Conservation (phyloP, 2,888 invertebrate genomes). For the Chrysodeixis includens region DNA sequence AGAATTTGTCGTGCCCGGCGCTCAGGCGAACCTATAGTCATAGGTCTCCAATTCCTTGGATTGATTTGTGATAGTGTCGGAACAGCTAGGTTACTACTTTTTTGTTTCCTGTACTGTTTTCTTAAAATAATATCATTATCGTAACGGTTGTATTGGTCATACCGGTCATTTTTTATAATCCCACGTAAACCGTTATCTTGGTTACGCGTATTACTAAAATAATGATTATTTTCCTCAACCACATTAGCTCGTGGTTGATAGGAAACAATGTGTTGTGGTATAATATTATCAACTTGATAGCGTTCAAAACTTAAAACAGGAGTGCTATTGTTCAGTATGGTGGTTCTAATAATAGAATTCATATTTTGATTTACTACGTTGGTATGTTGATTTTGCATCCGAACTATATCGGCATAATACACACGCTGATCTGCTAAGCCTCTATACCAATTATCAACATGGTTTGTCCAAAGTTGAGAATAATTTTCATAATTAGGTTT, state of each 20-base stretch:
- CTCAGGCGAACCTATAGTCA: constrained; percentile 71
- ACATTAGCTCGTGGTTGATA: constrained; percentile 9
- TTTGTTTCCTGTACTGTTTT: constrained; percentile 63
- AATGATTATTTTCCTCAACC: constrained; percentile 25
- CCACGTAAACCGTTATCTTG: constrained; percentile 36
- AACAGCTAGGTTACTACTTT: constrained; percentile 65
- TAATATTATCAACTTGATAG: constrained; percentile 6
- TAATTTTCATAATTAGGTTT: constrained; percentile 14
- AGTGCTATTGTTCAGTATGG: constrained; percentile 3
- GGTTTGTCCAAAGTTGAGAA: constrained; percentile 41
- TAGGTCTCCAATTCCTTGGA: constrained; percentile 75
- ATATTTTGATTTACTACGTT: constrained; percentile 14
- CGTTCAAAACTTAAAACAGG: constrained; percentile 9
- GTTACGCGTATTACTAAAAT: constrained; percentile 12
- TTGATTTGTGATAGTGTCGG: constrained; percentile 66
- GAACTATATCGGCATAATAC: constrained; percentile 12
- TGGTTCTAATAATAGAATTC: constrained; percentile 5
- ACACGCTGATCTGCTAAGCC: constrained; percentile 33
- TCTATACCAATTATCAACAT: constrained; percentile 57
- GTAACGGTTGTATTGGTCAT: constrained; percentile 44
- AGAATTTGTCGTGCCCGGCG: constrained; percentile 11
- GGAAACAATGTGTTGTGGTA: constrained; percentile 1
- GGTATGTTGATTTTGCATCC: constrained; percentile 9
- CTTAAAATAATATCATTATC: constrained; percentile 68
- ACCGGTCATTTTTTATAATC: constrained; percentile 38